phyloP scores from a whole-genome alignment of 2,113 vertebrate species.

The Nyctereutes procyonoides region DNA sequence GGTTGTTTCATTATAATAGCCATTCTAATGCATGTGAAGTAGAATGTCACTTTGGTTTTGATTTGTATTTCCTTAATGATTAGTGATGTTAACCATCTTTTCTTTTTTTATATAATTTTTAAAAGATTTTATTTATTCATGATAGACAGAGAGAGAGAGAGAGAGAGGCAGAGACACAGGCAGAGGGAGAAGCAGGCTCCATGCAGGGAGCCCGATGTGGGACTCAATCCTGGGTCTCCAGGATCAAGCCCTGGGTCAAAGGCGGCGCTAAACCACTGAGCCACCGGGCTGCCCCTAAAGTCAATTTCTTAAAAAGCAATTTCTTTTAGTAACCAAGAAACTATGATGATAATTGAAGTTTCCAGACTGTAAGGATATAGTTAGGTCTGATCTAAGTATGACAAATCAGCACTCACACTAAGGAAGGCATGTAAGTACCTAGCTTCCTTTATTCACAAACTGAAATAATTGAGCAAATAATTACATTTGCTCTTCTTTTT shows the following conservation, averaged over 20 bases:
- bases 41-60: background rate
- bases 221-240: too few species aligned
- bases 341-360: background rate
- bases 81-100: background rate
- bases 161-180: too few species aligned
- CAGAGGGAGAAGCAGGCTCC: too few species aligned
- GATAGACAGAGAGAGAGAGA: too few species aligned
- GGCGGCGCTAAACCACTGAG: too few species aligned
- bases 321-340: conserved; percentile 18
- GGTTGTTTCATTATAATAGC: background rate
- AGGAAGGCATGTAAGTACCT: background rate
- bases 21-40: background rate
- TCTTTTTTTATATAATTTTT: too few species aligned
- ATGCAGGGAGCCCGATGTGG: too few species aligned
- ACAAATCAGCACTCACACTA: background rate
- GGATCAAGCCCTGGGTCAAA: too few species aligned
- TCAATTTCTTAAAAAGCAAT: background rate
- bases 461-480: conserved; percentile 19
- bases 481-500: conserved; percentile 7
- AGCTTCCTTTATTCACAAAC: background rate
- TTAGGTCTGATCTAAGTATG: background rate
- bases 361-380: background rate
- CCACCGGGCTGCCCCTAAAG: background rate
- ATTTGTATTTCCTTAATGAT: background rate
- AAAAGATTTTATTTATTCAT: too few species aligned